Base-by-base conservation (phyloP, 2,888 invertebrate species). In the Agonum fuliginosum region DNA sequence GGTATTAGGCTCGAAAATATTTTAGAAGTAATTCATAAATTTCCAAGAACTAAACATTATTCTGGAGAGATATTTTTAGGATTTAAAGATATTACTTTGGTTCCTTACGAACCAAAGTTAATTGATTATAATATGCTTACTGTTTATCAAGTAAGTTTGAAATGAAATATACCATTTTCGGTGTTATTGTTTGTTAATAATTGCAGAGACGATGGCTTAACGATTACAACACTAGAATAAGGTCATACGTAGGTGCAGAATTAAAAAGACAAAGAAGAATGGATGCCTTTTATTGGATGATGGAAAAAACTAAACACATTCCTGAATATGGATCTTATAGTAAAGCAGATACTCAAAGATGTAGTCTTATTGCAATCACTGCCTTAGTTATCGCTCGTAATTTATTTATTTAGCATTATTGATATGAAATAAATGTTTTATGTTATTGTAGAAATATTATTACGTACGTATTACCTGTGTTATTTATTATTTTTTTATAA, bases 1-100 rank as follows among this genome's bases (percentile, higher is more conserved):
- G 98, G 98, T 0, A 91, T 97, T 27, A 91, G 96, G 10, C 88
- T 98, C 73, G 97, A 97, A 83, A 97, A 96, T 84, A 91, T 96
- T 19, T 86, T 95, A 67, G 93, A 95, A 87, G 94, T 95, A 5
- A 85, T 93, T 4, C 84, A 86, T 69, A 88, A 88, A 30, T 85
- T 86, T 67, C 88, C 87, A 0, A 88, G 88, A 80, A 83, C 87
- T 14, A 85, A 83, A 14, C 88, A 88, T 81, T 85, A 86, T 22
- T 87, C 87, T 46, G 88, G 87, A 0, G 87, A 89, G 46, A 89
- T 88, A 79, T 94, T 91, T 83, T 87, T 94, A 54, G 93, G 92
- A 74, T 97, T 98, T 86, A 90, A 90, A 80, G 92, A 95, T 62
- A 90, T 95, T 1, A 97, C 97, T 0, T 87, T 97, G 74, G 93